Conservation (phyloP, 1,140 invertebrate genomes). For the Lepidotrigona ventralis region DNA sequence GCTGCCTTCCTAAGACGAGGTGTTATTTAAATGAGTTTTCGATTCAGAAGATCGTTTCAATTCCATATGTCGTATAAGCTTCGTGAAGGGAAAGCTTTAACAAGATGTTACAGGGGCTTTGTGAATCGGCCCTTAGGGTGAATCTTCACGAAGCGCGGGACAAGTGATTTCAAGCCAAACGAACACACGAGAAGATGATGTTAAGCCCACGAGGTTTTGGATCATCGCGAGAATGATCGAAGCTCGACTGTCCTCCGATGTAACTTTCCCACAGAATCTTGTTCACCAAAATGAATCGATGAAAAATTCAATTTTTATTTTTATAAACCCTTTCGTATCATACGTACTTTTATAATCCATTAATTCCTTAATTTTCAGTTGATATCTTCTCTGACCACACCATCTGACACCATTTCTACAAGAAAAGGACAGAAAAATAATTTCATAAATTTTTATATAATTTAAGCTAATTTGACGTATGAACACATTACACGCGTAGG, state of each 20-base stretch:
- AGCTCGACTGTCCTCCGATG: constrained; percentile 29
- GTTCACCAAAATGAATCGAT: background rate
- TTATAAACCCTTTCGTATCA: background rate
- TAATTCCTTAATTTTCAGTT: background rate
- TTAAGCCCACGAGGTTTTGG: constrained; percentile 47
- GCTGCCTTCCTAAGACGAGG: background rate
- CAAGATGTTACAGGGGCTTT: background rate
- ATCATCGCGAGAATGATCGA: constrained; percentile 47
- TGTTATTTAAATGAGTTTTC: background rate
- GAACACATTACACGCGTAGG: background rate
- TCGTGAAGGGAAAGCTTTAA: background rate
- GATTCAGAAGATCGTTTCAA: background rate
- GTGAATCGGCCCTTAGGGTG: constrained; percentile 53
- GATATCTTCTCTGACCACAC: background rate
- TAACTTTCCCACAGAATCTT: background rate
- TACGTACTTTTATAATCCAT: background rate
- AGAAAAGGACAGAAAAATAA: background rate
- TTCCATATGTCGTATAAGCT: background rate
- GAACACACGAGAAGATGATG: constrained; percentile 51
- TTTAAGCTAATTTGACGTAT: background rate
- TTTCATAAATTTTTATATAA: background rate
- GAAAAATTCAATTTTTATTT: background rate
- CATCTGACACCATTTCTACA: too few relatives aligned
- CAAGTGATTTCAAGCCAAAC: constrained; percentile 53
- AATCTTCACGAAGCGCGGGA: constrained; percentile 43